Evolutionary conservation across 2,113 vertebrate species (phyloP).

Genomic region (Hypocryptadius cinnamomeus): DNA sequence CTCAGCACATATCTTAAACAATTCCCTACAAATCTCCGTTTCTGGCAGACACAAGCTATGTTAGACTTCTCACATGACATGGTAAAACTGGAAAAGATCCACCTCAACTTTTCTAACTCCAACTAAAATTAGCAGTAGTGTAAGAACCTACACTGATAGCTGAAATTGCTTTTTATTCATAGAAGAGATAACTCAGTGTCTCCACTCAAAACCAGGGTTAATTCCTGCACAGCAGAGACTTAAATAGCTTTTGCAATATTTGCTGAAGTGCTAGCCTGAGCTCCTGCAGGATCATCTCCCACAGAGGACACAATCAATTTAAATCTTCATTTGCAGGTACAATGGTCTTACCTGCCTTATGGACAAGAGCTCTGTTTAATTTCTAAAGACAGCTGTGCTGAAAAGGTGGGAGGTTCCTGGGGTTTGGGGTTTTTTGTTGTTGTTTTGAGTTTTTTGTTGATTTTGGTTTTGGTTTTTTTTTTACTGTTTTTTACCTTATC

Average conservation of each 20-base stretch:
- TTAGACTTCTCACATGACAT: background rate
- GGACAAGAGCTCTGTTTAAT: background rate
- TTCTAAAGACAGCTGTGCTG: background rate
- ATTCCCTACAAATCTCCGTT: background rate
- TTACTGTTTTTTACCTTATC: background rate
- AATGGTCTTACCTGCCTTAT: background rate
- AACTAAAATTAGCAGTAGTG: background rate
- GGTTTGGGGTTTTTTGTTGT: background rate
- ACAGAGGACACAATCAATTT: background rate
- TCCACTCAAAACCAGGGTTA: background rate
- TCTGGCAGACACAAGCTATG: background rate
- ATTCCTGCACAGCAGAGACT: background rate
- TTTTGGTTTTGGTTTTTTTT: background rate
- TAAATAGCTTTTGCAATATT: background rate
- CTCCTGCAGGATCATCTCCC: background rate
- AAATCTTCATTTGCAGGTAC: background rate
- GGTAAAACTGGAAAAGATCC: background rate
- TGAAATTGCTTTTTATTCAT: background rate
- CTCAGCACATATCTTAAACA: background rate
- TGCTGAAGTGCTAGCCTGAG: background rate
- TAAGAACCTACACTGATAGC: background rate
- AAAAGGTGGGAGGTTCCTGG: background rate
- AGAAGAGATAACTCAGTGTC: background rate
- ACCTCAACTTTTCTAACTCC: background rate
- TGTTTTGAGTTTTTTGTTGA: too few relatives aligned